Evolutionary conservation across 1,140 invertebrate genomes (phyloP), one percentile per base, ranked within the genome.

Genomic region (Habropoda laboriosa): DNA sequence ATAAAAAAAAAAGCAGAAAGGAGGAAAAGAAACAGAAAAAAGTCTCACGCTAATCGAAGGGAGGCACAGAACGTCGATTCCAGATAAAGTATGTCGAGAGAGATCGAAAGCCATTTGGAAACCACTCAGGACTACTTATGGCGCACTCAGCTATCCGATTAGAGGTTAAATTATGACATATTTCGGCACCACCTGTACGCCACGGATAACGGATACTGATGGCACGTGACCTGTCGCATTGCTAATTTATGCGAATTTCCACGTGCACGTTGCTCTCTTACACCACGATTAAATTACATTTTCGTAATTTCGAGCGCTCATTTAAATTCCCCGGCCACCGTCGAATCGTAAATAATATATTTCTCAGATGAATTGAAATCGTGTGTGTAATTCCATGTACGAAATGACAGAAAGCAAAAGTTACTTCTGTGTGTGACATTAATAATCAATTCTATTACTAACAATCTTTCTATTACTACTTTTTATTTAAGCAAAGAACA

Each of bases 111-210:
- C 68, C 81, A 74, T 83, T 84, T 70, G 81, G 81, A 51, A 53
- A 72, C 61, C 68, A 63, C 60, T 83, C 67, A 57, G 49, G 75
- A 70, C 67, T 72, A 83, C 82, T 84, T 83, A 83, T 38, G 81
- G 68, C 47, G 30, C 76, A 72, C 74, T 79, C 74, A 77, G 40
- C 60, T 51, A 84, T 79, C 82, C 82, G 82, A 84, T 84, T 84
- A 84, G 67, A 42, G 82, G 71, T 83, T 84, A 84, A 84, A 84
- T 83, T 84, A 84, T 84, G 82, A 84, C 81, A 61, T 83, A 83
- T 84, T 83, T 75, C 70, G 45, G 51, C 55, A 68, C 70, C 70
- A 71, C 70, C 66, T 73, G 75, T 73, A 83, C 81, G 49, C 67
- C 75, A 77, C 63, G 82, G 81, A 79, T 84, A 83, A 84, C 75